Evolutionary conservation across 2,888 invertebrate genomes (phyloP).

Genomic region (Metellina segmentata): DNA sequence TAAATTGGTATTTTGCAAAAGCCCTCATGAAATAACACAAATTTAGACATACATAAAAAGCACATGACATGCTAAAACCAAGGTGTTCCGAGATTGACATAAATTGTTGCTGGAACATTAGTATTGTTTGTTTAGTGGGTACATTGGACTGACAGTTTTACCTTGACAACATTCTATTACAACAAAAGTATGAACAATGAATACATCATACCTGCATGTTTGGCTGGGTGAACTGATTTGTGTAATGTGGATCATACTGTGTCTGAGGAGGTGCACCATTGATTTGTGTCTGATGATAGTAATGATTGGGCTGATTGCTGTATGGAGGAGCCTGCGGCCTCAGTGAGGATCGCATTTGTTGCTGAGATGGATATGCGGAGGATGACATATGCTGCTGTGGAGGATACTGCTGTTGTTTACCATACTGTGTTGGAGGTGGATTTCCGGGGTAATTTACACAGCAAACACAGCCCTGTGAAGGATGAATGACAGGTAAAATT

Average conservation of each 20-base stretch:
- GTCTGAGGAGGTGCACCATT: constrained; percentile 77
- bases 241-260: constrained; percentile 76
- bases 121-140: no score
- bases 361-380: constrained; percentile 77
- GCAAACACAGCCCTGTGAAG: constrained; percentile 62
- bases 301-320: constrained; percentile 76
- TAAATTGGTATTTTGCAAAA: no score
- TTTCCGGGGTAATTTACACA: constrained; percentile 77
- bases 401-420: constrained; percentile 78
- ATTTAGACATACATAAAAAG: no score
- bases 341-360: constrained; percentile 78
- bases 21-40: no score
- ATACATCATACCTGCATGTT: constrained; percentile 76
- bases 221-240: constrained; percentile 77
- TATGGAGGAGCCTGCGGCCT: constrained; percentile 78
- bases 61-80: no score
- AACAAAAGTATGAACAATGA: not conserved
- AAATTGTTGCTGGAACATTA: no score
- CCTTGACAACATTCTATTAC: not conserved
- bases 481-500: not conserved
- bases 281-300: constrained; percentile 77
- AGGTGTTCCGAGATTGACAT: no score
- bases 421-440: constrained; percentile 77
- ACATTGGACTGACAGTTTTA: no score
- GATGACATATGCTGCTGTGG: constrained; percentile 76